phyloP scores from a whole-genome alignment of 92 coral and sea anemone species.

The Micromussa lordhowensis region DNA sequence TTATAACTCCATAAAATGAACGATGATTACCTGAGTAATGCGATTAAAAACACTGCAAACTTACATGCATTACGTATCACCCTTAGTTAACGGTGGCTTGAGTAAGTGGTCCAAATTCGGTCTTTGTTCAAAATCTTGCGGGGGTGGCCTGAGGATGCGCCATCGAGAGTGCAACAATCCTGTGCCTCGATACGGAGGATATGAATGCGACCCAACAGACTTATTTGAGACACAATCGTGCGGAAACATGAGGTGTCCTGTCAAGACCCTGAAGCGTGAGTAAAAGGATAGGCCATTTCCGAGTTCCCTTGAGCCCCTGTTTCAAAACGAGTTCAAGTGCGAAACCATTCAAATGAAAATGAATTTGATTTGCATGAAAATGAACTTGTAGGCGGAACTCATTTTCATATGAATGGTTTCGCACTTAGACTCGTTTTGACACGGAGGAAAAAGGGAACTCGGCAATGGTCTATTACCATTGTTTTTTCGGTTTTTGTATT shows the following conservation, averaged over 20 bases:
- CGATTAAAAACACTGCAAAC: too few species aligned
- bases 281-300: too few species aligned
- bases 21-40: neutral
- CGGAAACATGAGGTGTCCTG: constrained; percentile 50
- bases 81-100: constrained; percentile 72
- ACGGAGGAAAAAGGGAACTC: too few species aligned
- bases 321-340: too few species aligned
- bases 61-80: neutral
- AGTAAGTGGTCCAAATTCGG: constrained; percentile 52
- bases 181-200: constrained; percentile 73
- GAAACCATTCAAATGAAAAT: too few species aligned
- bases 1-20: neutral
- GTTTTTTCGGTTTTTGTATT: too few species aligned
- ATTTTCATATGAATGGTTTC: too few species aligned
- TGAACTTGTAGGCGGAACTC: too few species aligned
- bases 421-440: too few species aligned
- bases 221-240: constrained; percentile 67
- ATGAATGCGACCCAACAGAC: constrained; percentile 41
- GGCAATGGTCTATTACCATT: too few species aligned
- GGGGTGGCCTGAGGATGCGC: constrained; percentile 70
- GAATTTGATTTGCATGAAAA: too few species aligned
- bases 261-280: constrained; percentile 46
- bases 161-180: constrained; percentile 73
- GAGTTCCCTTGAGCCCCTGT: too few species aligned
- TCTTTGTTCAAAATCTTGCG: constrained; percentile 72